Conservation (phyloP, 2,888 invertebrate genomes). For the Eupithecia inturbata region DNA sequence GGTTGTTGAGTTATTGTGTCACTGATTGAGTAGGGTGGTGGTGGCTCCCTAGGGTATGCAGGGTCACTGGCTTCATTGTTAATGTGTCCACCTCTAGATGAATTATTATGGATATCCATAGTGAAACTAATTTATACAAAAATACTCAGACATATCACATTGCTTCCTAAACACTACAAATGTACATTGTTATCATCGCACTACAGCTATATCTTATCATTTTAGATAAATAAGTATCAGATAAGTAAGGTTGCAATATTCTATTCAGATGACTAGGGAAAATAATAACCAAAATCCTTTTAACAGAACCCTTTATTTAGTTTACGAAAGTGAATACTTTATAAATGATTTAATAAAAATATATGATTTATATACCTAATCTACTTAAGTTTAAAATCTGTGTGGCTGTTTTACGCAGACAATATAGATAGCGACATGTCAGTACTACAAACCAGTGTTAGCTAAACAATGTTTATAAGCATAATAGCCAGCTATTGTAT, state of each 20-base stretch:
- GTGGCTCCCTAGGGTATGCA: conserved; percentile 57
- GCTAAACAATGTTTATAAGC: not conserved
- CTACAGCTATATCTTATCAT: conserved; percentile 63
- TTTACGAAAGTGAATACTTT: conserved; percentile 6
- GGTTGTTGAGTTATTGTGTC: conserved; percentile 51
- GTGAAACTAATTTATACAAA: conserved; percentile 39
- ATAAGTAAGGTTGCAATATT: conserved; percentile 38
- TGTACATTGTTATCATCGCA: conserved; percentile 54
- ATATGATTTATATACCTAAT: conserved; percentile 4
- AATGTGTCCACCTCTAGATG: conserved; percentile 46
- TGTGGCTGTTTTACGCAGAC: not conserved
- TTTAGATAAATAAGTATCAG: conserved; percentile 52
- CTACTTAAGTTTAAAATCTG: conserved; percentile 6
- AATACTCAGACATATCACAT: conserved; percentile 48
- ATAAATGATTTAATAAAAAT: conserved; percentile 14
- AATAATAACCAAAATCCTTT: conserved; percentile 3
- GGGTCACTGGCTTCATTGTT: conserved; percentile 48
- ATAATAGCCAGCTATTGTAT: not conserved
- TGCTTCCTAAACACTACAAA: conserved; percentile 50
- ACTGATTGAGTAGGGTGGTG: conserved; percentile 66
- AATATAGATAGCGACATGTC: not conserved
- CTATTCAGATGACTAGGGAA: conserved; percentile 15
- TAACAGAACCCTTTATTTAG: conserved; percentile 18
- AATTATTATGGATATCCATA: conserved; percentile 54
- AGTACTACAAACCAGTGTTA: not conserved